Percentiles rank a stretch among this genome's conserved stretches.
Conservation (phyloP, 2,888 invertebrate species). For the Acronicta psi region DNA sequence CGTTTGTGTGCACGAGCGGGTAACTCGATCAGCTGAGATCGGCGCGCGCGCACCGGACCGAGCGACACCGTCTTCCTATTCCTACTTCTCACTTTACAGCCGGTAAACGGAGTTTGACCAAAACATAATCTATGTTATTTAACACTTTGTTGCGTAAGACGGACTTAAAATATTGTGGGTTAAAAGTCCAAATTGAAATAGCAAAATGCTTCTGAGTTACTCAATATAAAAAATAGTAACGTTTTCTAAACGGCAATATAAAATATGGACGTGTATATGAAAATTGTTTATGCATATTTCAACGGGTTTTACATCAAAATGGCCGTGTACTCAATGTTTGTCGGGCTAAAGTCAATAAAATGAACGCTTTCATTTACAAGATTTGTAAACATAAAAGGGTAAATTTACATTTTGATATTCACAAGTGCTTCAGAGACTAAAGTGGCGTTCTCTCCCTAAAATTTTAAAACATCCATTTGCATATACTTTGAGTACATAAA, state of each 20-base stretch:
- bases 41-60: slow-evolving; percentile 77
- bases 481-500: slow-evolving; percentile 89
- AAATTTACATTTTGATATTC: slow-evolving; percentile 89
- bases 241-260: slow-evolving; percentile 12
- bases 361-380: slow-evolving; percentile 87
- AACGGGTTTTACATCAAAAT: slow-evolving; percentile 53
- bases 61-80: slow-evolving; percentile 79
- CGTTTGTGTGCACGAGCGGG: slow-evolving; percentile 56
- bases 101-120: slow-evolving; percentile 76
- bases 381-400: slow-evolving; percentile 89
- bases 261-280: slow-evolving; percentile 31
- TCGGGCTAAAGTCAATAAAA: slow-evolving; percentile 83
- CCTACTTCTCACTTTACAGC: slow-evolving; percentile 84
- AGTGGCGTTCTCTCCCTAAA: slow-evolving; percentile 87
- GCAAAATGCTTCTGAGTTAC: not conserved
- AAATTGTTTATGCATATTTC: slow-evolving; percentile 55
- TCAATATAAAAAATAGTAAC: not conserved
- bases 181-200: not conserved
- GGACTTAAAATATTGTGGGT: slow-evolving; percentile 2
- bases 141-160: slow-evolving; percentile 66
- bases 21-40: slow-evolving; percentile 85
- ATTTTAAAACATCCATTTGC: slow-evolving; percentile 89
- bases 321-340: slow-evolving; percentile 64
- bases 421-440: slow-evolving; percentile 87
- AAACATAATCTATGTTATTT: slow-evolving; percentile 74